Base-by-base conservation (phyloP, 2,797 vertebrate genomes). In the Acomys russatus region DNA sequence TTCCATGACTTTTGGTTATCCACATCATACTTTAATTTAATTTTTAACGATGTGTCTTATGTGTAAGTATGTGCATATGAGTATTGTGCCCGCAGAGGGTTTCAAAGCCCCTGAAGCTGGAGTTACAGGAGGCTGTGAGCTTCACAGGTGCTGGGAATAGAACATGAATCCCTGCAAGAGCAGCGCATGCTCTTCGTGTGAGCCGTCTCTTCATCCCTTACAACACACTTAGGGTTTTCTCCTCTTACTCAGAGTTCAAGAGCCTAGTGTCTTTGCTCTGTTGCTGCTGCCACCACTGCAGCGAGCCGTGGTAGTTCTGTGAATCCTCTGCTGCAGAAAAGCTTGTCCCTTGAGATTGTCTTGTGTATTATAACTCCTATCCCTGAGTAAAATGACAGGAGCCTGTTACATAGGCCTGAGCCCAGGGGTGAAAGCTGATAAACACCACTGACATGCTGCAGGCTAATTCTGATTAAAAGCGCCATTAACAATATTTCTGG, bases 321-420 rank as follows among this genome's bases (percentile, higher is more conserved):
- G 96, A 97, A 94, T 91, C 98, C 97, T 94, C 97, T 94, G 78
- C 90, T 95, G 76, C 96, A 95, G 94, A 97, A 85, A 94, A 91
- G 97, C 95, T 98, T 89, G 68, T 96, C 94, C 71, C 96, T 95
- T 1, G 90, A 94, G 95, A 97, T 97, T 79, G 95, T 97, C 97
- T 97, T 85, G 74, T 96, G 70, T 63, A 1, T 97, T 96, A 98
- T 96, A 98, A 11, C n/a, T 44, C 56, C 79, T 49, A 78, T 56
- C 86, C 97, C 95, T 98, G 76, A 95, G 92, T 92, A 25, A 76
- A 93, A 97, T 85, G 91, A 86, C 59, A 82, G 63, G 59, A 93
- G 78, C 95, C 92, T 82, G 64, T 96, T 90, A 86, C 63, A 86
- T 23, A 56, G 70, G 38, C 25, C 89, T 17, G 3, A 94, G 61